Evolutionary conservation across 2,113 vertebrate species (phyloP), one percentile per base, ranked within the genome.

Genomic region (Bombycilla garrulus): DNA sequence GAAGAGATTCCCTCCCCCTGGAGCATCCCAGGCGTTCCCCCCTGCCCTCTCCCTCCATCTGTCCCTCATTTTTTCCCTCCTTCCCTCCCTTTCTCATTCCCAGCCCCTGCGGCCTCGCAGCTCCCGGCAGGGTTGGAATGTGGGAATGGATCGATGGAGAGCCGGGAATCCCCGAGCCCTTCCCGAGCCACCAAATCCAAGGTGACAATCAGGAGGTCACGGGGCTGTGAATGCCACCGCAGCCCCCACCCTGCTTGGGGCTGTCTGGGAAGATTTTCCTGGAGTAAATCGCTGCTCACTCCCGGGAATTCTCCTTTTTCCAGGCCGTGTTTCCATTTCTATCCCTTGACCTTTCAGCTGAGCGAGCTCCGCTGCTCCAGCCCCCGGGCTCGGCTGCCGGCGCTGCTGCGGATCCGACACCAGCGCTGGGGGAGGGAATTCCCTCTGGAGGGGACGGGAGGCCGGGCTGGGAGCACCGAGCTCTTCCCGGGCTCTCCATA

Each of bases 291-390:
- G 25, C 79, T 51, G 44, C 76, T 69, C 51, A 8, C 28, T 78
- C 64, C 69, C 0, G 4, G 91, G 86, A 92, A 88, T 90, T 80
- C 65, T 77, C 80, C 60, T 45, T 35, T 84, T 51, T 10, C 47
- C 44, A 31, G 67, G 64, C 76, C 44, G 36, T 35, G 60, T 83
- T 93, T 88, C 92, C 91, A 74, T 93, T 88, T 62, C 88, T 56
- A 51, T 64, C 38, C 53, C 56, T 54, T 88, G 88, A 73, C 77
- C 91, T 91, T 90, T 66, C 24, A 20, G 15, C 26, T 1, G 47
- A 62, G 64, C 5, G 42, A 77, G 60, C 65, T 85, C 70, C n/a
- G 81, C 70, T 45, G 50, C 81, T 62, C 1, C 74, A 40, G 53
- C 24, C 19, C 78, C 48, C 2, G 6, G 87, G 73, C 86, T 74